Percentiles rank a stretch among this genome's conserved stretches.
Evolutionary conservation across 1,140 invertebrate species (phyloP).

Genomic region (Cyclina sinensis): DNA sequence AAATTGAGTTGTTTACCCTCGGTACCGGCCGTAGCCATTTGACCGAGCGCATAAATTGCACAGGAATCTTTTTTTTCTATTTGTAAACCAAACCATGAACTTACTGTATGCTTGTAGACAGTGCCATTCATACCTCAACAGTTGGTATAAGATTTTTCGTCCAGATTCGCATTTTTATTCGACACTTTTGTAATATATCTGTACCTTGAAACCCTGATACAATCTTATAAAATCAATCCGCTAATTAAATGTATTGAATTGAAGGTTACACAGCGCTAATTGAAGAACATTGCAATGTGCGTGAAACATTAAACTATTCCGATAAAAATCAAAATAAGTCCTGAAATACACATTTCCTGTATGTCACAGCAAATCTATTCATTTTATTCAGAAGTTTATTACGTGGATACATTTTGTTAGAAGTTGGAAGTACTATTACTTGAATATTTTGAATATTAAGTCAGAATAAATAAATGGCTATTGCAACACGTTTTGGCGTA

Average conservation of each 20-base stretch:
- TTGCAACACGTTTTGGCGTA: background rate
- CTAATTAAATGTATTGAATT: conserved; percentile 27
- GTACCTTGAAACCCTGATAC: background rate
- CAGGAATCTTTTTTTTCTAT: too few relatives aligned
- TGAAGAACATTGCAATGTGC: background rate
- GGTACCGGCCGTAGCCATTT: too few relatives aligned
- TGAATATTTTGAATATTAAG: too few relatives aligned
- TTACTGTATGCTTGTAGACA: too few relatives aligned
- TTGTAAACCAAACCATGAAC: too few relatives aligned
- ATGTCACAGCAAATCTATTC: too few relatives aligned
- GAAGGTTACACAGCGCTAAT: conserved; percentile 18
- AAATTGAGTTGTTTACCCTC: too few relatives aligned
- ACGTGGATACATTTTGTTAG: too few relatives aligned
- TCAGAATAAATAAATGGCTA: conserved; percentile 3
- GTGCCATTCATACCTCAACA: background rate
- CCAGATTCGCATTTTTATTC: background rate
- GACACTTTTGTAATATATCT: background rate
- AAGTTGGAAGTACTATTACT: too few relatives aligned
- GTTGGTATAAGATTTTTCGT: background rate
- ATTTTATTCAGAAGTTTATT: too few relatives aligned
- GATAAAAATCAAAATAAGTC: background rate
- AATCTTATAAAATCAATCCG: background rate
- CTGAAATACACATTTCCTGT: background rate
- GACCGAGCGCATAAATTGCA: too few relatives aligned
- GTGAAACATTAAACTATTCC: background rate